phyloP scores from a whole-genome alignment of 2,797 vertebrate genomes.

The Erpetoichthys calabaricus region DNA sequence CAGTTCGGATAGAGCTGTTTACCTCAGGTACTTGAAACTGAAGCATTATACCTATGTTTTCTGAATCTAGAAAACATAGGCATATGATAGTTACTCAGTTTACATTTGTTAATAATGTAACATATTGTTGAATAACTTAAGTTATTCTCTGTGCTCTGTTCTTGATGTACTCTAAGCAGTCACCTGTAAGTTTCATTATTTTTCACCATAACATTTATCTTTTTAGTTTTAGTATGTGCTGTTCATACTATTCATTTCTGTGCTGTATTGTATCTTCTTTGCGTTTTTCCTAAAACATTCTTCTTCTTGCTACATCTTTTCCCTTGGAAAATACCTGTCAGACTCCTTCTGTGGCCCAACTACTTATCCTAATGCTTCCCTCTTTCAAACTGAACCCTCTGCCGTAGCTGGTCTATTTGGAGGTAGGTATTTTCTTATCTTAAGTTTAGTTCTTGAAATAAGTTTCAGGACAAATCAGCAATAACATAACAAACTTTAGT shows the following conservation, averaged over 20 bases:
- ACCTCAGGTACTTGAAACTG: constrained; percentile 68
- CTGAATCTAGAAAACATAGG: constrained; percentile 51
- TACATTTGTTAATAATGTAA: neutral
- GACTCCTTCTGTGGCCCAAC: constrained; percentile 80
- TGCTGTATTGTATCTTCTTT: constrained; percentile 12
- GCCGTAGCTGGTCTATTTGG: constrained; percentile 73
- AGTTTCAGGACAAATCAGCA: too few species aligned
- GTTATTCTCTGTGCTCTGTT: constrained; percentile 2
- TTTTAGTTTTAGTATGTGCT: constrained; percentile 2
- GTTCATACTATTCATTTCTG: constrained; percentile 12
- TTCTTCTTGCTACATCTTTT: too few species aligned
- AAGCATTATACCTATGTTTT: constrained; percentile 48
- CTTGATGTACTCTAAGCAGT: constrained; percentile 4
- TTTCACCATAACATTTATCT: constrained; percentile 1
- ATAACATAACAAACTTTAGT: too few species aligned
- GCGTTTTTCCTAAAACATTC: constrained; percentile 11
- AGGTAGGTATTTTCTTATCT: constrained; percentile 48
- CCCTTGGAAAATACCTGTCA: constrained; percentile 41
- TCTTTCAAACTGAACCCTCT: constrained; percentile 67
- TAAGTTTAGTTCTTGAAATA: too few species aligned
- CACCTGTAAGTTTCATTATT: constrained; percentile 8
- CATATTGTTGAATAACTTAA: neutral
- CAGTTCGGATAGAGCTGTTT: constrained; percentile 70
- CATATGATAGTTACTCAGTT: constrained; percentile 15
- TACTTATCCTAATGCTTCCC: constrained; percentile 67